These are phyloP conservation scores for Scomber colias DNA, from an alignment of 2,113 vertebrate genomes.

Conservation along the genomic window DNA sequence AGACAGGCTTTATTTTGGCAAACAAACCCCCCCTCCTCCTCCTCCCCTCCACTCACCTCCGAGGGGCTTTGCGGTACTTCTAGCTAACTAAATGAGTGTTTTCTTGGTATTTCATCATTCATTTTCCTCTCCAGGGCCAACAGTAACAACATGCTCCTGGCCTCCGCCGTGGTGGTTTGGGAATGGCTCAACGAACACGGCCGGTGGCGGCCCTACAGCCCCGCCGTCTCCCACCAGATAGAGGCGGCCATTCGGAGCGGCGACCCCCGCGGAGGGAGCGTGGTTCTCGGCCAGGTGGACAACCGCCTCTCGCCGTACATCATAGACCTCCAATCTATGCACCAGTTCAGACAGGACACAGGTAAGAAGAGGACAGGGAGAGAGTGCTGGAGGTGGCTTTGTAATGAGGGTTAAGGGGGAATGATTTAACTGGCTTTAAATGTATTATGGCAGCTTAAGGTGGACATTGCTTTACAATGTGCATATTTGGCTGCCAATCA, in stretches of 20 bases:
- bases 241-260: conserved; percentile 89
- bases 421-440: neutral
- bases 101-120: neutral
- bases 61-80: neutral
- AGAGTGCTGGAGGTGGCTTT: neutral
- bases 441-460: neutral
- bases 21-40: neutral
- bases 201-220: conserved; percentile 93
- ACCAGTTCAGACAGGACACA: conserved; percentile 93
- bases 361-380: conserved; percentile 78
- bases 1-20: conserved; percentile 9
- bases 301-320: conserved; percentile 90
- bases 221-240: conserved; percentile 92
- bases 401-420: too few species aligned
- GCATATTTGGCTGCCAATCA: neutral
- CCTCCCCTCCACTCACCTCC: neutral
- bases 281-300: conserved; percentile 93
- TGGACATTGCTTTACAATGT: neutral
- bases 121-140: conserved; percentile 64
- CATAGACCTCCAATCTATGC: conserved; percentile 93
- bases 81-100: neutral
- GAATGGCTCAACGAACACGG: conserved; percentile 96
- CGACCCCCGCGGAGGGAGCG: conserved; percentile 90
- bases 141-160: conserved; percentile 87
- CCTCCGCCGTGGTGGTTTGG: conserved; percentile 93